phyloP scores from a whole-genome alignment of 35 echinoderm and acorn worm species.

The Acanthaster planci region DNA sequence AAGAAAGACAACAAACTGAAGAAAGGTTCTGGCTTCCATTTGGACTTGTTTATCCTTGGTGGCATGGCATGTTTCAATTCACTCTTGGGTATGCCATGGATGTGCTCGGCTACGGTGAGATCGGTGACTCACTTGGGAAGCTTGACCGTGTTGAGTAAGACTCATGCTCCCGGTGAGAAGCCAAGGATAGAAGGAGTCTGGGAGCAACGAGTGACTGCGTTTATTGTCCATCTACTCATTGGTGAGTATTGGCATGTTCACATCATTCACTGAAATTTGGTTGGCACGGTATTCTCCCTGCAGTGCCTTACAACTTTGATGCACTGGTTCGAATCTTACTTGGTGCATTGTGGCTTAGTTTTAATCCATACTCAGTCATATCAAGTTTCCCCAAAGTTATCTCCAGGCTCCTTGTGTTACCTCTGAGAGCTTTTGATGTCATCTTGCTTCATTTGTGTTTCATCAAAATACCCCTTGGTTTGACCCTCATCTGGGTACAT shows the following conservation, averaged over 20 bases:
- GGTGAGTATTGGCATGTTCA: constrained; percentile 42
- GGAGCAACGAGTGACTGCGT: constrained; percentile 76
- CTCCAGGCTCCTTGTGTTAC: no score
- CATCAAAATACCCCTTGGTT: no score
- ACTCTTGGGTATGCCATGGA: constrained; percentile 81
- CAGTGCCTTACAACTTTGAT: not conserved
- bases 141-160: constrained; percentile 74
- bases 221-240: constrained; percentile 74
- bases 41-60: constrained; percentile 82
- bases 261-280: no score
- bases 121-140: constrained; percentile 83
- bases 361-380: no score
- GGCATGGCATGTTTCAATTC: constrained; percentile 53
- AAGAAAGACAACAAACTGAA: constrained; percentile 86
- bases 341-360: not conserved
- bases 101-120: constrained; percentile 84
- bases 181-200: constrained; percentile 61
- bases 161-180: constrained; percentile 84
- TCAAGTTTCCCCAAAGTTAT: no score
- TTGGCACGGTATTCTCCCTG: no score
- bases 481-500: no score
- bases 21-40: constrained; percentile 86
- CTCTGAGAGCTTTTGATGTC: no score
- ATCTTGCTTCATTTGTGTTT: no score
- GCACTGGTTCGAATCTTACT: not conserved